phyloP scores from a whole-genome alignment of 2,113 vertebrate genomes.

The Arizona elegans region DNA sequence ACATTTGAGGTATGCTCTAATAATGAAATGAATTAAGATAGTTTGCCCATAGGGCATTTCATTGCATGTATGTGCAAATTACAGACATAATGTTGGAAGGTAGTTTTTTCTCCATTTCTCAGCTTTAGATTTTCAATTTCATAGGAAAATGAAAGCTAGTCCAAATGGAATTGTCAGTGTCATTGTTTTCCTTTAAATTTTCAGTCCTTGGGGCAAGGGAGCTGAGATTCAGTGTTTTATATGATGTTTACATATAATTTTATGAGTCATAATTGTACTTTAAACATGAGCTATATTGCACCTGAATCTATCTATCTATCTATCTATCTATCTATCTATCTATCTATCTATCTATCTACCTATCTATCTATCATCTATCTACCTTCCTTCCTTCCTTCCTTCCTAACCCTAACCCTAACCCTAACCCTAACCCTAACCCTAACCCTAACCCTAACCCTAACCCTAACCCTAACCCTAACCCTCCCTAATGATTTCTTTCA shows the following conservation, averaged over 20 bases:
- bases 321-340: too few relatives aligned
- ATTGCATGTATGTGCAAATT: neutral
- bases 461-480: too few relatives aligned
- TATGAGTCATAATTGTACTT: neutral
- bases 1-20: conserved; percentile 20
- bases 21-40: conserved; percentile 22
- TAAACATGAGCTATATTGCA: neutral
- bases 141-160: neutral
- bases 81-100: neutral
- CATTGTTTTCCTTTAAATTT: neutral
- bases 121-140: neutral
- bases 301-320: neutral
- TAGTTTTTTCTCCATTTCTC: neutral
- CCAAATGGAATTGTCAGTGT: neutral
- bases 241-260: neutral
- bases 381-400: too few relatives aligned
- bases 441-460: too few relatives aligned
- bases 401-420: too few relatives aligned
- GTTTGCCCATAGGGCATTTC: conserved; percentile 16
- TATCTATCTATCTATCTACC: too few relatives aligned
- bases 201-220: neutral
- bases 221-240: neutral
- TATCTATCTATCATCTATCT: too few relatives aligned
- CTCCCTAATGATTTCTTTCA: neutral
- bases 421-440: too few relatives aligned